Base-by-base conservation (phyloP, 1,140 invertebrate species). In the Thaumatotibia leucotreta region DNA sequence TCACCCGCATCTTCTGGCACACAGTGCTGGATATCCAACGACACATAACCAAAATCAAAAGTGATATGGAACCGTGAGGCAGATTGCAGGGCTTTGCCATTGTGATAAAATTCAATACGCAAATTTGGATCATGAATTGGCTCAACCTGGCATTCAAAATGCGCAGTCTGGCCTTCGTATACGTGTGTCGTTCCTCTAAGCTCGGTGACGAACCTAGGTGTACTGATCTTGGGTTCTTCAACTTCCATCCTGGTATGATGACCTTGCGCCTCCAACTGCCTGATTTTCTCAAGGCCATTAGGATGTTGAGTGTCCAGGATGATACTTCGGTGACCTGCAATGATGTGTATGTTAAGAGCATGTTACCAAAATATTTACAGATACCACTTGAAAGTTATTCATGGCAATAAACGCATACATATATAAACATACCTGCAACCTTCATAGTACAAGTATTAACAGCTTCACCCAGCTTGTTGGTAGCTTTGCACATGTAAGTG, bases 41-140 rank as follows among this genome's bases (percentile, higher is more conserved):
- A 96, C 61, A 98, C 96, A 74, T 98, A 99, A 75, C 98, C 98
- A 92, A 99, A 99, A 88, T 99, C 98, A 80, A 97, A 97, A 52
- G 97, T 98, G 71, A 97, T 97, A 87, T 98, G 97, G 94, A 97
- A 97, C 75, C 97, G 93, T 50, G 96, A 94, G 49, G 96, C 96
- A 72, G 96, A 96, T 82, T 95, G 95, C 73, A 98, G 89, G 29
- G 96, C 95, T 89, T 97, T 97, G 65, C 96, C 97, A 84, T 98
- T 97, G 74, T 97, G 96, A 79, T 95, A 98, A 92, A 97, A 98
- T 90, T 98, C 97, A 69, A 98, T 96, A 64, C 96, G 93, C 66
- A 98, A 89, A 83, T 97, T 98, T 1, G 97, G 95, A 92, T 98
- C 97, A 72, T 98, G 96, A 33, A 98, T 93, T 17, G 97, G 97